Evolutionary conservation across 2,888 invertebrate genomes (phyloP), one percentile per base, ranked within the genome.

Genomic region (Odontocolon sp.): DNA sequence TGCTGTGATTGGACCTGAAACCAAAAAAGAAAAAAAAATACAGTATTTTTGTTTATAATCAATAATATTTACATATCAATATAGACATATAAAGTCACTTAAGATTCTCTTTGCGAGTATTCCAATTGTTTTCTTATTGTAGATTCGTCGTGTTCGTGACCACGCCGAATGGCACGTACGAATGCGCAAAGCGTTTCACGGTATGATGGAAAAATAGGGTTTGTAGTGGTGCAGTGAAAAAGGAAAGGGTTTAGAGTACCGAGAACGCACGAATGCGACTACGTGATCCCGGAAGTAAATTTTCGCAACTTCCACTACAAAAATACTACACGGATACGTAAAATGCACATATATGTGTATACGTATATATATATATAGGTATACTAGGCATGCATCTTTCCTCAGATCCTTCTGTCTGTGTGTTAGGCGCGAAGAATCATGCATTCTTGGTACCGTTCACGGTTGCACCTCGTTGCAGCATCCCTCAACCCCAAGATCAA

Each of bases 1-100:
- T 66, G 91, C 91, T 18, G 87, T 87, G 23, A 85, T 85, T 14
- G 86, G 82, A 73, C 84, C 85, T 84, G 77, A 28, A 84, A 81
- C 6, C 54, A 61, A 67, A 45, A 23, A 11, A 76, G 47, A 61
- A 40, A 59, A 5, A 14, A 21, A 36, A 57, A 40, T 3, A 14
- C 4, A 0, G 21, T 9, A 9, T 21, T 33, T 11, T 40, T 14
- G 28, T 59, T 61, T 18, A 2, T 14, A 18, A 42, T n/a, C n/a
- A n/a, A n/a, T n/a, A n/a, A 2, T 14, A 50, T 50, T 54, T 26
- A 33, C n/a, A n/a, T 3, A 18, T 33, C 11, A 16, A 16, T 33
- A 18, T n/a, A n/a, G 11, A 11, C 36, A 18, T 18, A 9, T 23
- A 52, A 78, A 74, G 64, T 47, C 54, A 38, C 74, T 71, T 77